phyloP scores from a whole-genome alignment of 2,113 vertebrate species.

The Myotis davidii region DNA sequence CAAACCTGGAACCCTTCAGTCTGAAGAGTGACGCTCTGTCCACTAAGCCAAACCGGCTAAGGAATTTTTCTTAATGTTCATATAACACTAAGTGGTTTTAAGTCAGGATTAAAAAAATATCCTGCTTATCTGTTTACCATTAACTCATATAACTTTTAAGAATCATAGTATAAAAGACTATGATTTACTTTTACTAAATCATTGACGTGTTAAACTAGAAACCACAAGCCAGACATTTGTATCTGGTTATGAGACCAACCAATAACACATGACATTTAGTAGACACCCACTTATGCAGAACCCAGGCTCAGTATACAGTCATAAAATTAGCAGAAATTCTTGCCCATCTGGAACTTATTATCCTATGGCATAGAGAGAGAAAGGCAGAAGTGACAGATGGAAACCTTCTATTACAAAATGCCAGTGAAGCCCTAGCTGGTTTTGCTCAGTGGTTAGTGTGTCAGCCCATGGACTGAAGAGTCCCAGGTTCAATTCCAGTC shows the following conservation, averaged over 20 bases:
- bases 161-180: not conserved
- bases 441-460: not conserved
- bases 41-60: not conserved
- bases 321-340: not conserved
- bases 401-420: slow-evolving; percentile 26
- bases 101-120: slow-evolving; percentile 6
- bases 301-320: not conserved
- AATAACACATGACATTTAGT: slow-evolving; percentile 17
- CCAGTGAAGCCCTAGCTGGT: not conserved
- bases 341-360: slow-evolving; percentile 11
- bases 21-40: too few relatives aligned
- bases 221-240: slow-evolving; percentile 15
- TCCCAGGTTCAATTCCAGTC: not conserved
- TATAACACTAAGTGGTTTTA: not conserved
- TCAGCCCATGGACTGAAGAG: not conserved
- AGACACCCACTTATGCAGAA: slow-evolving; percentile 20
- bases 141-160: not conserved
- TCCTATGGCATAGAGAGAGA: not conserved
- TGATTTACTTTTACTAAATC: not conserved
- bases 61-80: not conserved
- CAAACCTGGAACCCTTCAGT: too few relatives aligned
- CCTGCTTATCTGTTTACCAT: not conserved
- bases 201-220: slow-evolving; percentile 31
- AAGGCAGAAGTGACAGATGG: slow-evolving; percentile 44
- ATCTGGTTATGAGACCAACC: slow-evolving; percentile 40